Conservation (phyloP, 1,140 invertebrate genomes). For the Conus ventricosus region DNA sequence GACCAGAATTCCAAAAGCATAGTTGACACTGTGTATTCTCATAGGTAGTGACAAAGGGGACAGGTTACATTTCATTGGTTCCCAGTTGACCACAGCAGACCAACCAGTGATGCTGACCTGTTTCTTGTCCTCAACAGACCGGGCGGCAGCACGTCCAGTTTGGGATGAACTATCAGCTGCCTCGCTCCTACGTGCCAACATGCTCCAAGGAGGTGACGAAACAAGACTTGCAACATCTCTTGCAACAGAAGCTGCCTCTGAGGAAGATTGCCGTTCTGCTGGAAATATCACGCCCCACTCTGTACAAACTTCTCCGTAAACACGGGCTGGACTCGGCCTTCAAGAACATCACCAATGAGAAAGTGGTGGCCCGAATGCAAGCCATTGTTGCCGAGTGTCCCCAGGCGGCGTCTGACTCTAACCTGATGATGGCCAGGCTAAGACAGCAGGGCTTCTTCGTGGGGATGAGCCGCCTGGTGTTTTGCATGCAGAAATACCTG, state of each 20-base stretch:
- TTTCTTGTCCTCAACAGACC: constrained; percentile 11
- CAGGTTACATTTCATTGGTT: no score
- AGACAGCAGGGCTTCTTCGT: neutral
- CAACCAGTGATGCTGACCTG: neutral
- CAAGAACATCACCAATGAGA: constrained; percentile 31
- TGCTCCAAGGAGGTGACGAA: constrained; percentile 16
- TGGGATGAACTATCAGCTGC: neutral
- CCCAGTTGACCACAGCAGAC: neutral
- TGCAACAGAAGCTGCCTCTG: constrained; percentile 21
- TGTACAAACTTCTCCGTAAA: constrained; percentile 33
- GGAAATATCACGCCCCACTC: constrained; percentile 27
- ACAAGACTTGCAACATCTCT: constrained; percentile 21
- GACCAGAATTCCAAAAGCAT: no score
- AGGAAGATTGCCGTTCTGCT: constrained; percentile 14
- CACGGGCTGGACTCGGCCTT: constrained; percentile 34
- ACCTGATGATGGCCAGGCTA: constrained; percentile 18
- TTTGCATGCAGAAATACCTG: constrained; percentile 15
- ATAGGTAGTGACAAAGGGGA: no score
- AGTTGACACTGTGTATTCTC: no score
- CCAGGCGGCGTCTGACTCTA: neutral
- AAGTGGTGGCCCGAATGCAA: neutral
- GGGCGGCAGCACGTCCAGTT: neutral
- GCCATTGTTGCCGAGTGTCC: constrained; percentile 18
- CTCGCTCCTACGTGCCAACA: neutral
- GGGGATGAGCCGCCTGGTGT: neutral